Evolutionary conservation across 2,113 vertebrate genomes (phyloP), one percentile per base, ranked within the genome.

Genomic region (Anolis sagrei): DNA sequence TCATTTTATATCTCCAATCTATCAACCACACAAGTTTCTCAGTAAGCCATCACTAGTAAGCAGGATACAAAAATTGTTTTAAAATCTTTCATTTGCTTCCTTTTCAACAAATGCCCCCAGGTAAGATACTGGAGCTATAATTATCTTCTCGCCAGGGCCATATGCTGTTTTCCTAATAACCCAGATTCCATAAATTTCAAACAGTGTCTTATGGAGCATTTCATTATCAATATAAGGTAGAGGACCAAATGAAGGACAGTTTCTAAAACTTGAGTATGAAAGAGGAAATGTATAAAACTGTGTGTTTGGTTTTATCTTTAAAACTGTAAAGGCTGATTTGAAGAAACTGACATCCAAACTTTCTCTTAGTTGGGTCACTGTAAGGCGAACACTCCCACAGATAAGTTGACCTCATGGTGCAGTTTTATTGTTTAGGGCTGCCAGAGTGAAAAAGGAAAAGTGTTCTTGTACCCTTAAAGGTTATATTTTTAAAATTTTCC

Each of bases 131-230:
- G 86, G 75, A 88, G 61, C 89, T 92, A 91, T 92, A 89, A 92
- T 93, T 93, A 92, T 89, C 89, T 91, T 93, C 92, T 94, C 90
- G 82, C 36, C 83, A 92, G 87, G 86, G 79, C 92, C 89, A 90
- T 93, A 94, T 94, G 92, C 88, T 91, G 85, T 81, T 19, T 75
- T 83, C 91, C 80, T 87, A 88, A 91, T 66, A 85, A 92, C 25
- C 58, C 90, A 92, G 84, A 87, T 89, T 85, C 84, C 90, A 86
- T 64, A 86, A 90, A 82, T n/a, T 82, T 88, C 86, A 88, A 92
- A 92, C 90, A 92, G 89, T 93, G 91, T 92, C 90, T 89, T 87
- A 86, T 85, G 85, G 89, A 88, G 86, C 54, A 82, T 86, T 89
- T 93, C 91, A 89, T 93, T 94, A 86, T 49, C 84, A 66, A 66